Base-by-base conservation (phyloP, 2,113 vertebrate species). In the Colius striatus region DNA sequence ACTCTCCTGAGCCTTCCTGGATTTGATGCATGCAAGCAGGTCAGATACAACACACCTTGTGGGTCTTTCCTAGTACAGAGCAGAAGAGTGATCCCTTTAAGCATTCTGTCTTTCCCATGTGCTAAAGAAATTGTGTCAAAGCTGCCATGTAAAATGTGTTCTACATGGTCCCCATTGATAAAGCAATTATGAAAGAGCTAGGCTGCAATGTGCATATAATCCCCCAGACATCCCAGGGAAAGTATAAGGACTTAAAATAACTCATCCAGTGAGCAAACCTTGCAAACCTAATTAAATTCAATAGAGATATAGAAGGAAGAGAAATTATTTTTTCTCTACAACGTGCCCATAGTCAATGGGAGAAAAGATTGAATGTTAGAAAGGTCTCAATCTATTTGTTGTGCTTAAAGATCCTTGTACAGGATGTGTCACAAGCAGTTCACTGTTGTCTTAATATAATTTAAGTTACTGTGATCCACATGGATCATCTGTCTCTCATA, bases 181-280 rank as follows among this genome's bases (percentile, higher is more conserved):
- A 94, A 92, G 78, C 85, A 94, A 71, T 96, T 96, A 94, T 11
- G 77, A 78, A 95, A 95, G 89, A 92, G 83, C 72, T 38, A 85
- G 89, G 54, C 53, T 79, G 72, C 27, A 84, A 65, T 1, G 1
- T 73, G 65, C 4, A 0, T 27, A 10, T 45, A 50, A 84, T 58
- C 77, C 67, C 70, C 85, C 36, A 53, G 76, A 73, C 17, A 36
- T 36, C 53, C 55, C 84, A 57, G 36, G 79, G 43, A 10, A 63
- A 90, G 38, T 11, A 45, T 48, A 61, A 86, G 45, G 80, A 68
- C 41, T 72, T 27, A 9, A n/a, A 91, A 43, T 67, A 91, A 74
- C 60, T 70, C 80, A 34, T 27, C 50, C 32, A 82, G 54, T 55
- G 63, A 83, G 43, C 4, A 7, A 92, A 83, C 74, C 81, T 89